These are phyloP conservation scores for Ophiothrix spiculata DNA, from an alignment of 35 echinoderm and acorn worm genomes.

Conservation along the genomic window DNA sequence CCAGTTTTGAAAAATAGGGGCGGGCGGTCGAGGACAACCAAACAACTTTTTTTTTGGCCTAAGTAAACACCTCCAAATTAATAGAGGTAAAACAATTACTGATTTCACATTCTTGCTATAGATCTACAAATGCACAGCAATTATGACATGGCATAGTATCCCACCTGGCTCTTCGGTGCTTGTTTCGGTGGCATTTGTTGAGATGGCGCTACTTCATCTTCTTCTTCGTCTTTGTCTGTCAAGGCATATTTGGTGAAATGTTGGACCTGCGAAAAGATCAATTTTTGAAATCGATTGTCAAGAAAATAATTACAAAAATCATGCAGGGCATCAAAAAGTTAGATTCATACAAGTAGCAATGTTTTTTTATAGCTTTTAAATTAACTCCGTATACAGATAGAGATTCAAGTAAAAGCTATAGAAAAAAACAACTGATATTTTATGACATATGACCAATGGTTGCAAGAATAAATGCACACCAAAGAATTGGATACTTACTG, in stretches of 20 bases:
- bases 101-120: no score
- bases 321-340: no score
- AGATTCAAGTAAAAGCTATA: neutral
- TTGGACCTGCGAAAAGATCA: conserved; percentile 55
- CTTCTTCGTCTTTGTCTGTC: conserved; percentile 73
- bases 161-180: neutral
- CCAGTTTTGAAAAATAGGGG: neutral
- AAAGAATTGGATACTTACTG: no score
- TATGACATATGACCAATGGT: neutral
- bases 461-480: no score
- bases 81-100: no score
- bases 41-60: no score
- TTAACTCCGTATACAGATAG: neutral
- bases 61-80: no score
- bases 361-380: neutral
- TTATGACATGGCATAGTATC: neutral
- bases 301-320: neutral
- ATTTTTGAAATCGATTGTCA: neutral
- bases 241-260: conserved; percentile 93
- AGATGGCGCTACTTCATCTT: conserved; percentile 30
- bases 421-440: neutral
- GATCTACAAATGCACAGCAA: neutral
- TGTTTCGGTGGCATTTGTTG: neutral
- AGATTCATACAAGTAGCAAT: neutral
- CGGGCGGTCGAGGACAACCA: neutral